Evolutionary conservation across 2,797 vertebrate species (phyloP).

Genomic region (Etheostoma perlongum): DNA sequence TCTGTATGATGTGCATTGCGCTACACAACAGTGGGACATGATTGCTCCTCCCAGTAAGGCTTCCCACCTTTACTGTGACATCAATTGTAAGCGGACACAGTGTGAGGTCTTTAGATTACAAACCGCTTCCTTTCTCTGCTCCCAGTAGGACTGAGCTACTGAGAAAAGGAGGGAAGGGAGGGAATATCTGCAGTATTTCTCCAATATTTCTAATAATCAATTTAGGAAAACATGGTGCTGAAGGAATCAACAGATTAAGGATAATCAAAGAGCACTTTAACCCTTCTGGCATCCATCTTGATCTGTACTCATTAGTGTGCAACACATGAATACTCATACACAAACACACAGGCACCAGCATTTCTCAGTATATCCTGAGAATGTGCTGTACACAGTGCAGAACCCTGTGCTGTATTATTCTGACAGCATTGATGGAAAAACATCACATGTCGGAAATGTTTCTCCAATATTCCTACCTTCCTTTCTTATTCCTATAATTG

Average conservation of each 20-base stretch:
- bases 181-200: conserved; percentile 25
- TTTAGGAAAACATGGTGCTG: conserved; percentile 35
- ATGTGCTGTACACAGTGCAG: not conserved
- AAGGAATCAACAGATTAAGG: conserved; percentile 52
- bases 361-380: conserved; percentile 4
- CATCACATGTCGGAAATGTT: conserved; percentile 27
- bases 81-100: conserved; percentile 38
- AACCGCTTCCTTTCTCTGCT: conserved; percentile 28
- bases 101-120: conserved; percentile 32
- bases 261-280: conserved; percentile 63
- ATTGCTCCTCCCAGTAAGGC: conserved; percentile 22
- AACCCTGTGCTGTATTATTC: conserved; percentile 15
- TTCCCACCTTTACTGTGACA: conserved; percentile 28
- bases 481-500: conserved; percentile 44
- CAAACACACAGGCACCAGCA: not conserved
- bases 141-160: conserved; percentile 40
- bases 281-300: conserved; percentile 50
- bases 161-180: conserved; percentile 20
- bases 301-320: conserved; percentile 50
- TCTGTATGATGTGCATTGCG: conserved; percentile 18
- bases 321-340: conserved; percentile 6
- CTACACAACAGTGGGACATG: conserved; percentile 14
- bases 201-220: conserved; percentile 50
- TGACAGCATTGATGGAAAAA: conserved; percentile 5
- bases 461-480: not conserved